These are phyloP conservation scores for Montifringilla adamsi DNA, from an alignment of 2,113 vertebrate genomes.

Conservation along the genomic window DNA sequence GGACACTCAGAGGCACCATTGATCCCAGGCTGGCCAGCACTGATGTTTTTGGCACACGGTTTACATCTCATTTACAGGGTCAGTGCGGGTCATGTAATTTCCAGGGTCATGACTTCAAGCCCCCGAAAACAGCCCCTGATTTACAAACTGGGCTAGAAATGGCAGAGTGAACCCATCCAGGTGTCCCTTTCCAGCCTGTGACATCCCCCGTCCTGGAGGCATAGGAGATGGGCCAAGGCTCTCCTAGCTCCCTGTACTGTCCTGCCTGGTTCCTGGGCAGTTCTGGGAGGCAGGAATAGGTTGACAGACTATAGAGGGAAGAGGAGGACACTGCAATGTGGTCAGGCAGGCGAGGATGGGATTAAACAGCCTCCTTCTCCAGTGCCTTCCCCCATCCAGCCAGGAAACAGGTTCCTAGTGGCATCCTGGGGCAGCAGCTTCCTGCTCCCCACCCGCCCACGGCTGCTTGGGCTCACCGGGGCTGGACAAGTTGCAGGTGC, in stretches of 20 bases:
- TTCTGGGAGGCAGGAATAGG: not conserved
- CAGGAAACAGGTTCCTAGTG: not conserved
- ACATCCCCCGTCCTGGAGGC: not conserved
- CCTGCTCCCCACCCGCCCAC: not conserved
- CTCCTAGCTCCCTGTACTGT: not conserved
- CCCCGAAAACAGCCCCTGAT: not conserved
- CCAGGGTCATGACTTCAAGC: not conserved
- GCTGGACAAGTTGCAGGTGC: slow-evolving; percentile 65
- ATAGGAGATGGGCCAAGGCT: rapidly evolving
- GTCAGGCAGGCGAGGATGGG: not conserved
- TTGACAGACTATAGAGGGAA: not conserved
- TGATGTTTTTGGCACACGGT: not conserved
- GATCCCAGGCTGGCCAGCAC: not conserved
- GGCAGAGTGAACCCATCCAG: not conserved
- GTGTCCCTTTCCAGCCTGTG: not conserved
- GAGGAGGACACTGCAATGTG: not conserved
- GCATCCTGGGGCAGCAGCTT: not conserved
- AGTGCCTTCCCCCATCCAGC: not conserved
- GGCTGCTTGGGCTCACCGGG: not conserved
- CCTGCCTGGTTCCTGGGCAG: not conserved
- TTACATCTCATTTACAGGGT: not conserved
- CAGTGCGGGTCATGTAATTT: not conserved
- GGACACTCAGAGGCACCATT: not conserved
- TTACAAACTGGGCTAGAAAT: not conserved
- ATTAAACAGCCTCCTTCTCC: not conserved